These are phyloP conservation scores for Megamerina dolium DNA, from an alignment of 2,888 invertebrate species.

Conservation along the genomic window DNA sequence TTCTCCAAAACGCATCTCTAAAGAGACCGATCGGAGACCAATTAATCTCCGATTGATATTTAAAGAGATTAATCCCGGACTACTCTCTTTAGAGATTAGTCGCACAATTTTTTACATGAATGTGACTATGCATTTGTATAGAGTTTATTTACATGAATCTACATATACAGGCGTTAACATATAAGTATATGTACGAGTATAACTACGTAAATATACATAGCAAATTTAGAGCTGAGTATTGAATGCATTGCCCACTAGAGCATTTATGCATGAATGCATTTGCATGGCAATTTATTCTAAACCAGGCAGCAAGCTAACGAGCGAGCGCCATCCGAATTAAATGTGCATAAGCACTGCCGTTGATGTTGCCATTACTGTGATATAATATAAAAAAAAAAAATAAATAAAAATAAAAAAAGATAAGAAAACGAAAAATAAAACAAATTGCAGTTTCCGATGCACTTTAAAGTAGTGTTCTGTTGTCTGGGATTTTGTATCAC, in stretches of 20 bases:
- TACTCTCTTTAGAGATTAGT: too few relatives aligned
- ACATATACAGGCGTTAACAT: too few relatives aligned
- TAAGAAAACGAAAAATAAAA: background rate
- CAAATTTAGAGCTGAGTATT: too few relatives aligned
- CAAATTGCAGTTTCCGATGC: background rate
- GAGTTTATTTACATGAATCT: too few relatives aligned
- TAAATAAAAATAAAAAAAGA: background rate
- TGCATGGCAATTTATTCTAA: conserved; percentile 4
- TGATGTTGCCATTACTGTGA: background rate
- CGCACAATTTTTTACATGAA: too few relatives aligned
- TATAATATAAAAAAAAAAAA: background rate
- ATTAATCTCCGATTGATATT: too few relatives aligned
- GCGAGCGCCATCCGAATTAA: background rate
- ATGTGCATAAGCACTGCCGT: background rate
- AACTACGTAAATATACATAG: too few relatives aligned
- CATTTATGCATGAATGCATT: background rate
- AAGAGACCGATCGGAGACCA: too few relatives aligned
- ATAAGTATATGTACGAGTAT: too few relatives aligned
- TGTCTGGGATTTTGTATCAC: background rate
- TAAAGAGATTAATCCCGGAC: too few relatives aligned
- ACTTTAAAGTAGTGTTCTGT: background rate
- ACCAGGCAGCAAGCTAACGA: background rate
- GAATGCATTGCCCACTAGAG: background rate
- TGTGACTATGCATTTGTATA: too few relatives aligned
- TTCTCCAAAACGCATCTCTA: too few relatives aligned